Evolutionary conservation across 2,888 invertebrate species (phyloP), one percentile per base, ranked within the genome.

Genomic region (Nyleta sp.): DNA sequence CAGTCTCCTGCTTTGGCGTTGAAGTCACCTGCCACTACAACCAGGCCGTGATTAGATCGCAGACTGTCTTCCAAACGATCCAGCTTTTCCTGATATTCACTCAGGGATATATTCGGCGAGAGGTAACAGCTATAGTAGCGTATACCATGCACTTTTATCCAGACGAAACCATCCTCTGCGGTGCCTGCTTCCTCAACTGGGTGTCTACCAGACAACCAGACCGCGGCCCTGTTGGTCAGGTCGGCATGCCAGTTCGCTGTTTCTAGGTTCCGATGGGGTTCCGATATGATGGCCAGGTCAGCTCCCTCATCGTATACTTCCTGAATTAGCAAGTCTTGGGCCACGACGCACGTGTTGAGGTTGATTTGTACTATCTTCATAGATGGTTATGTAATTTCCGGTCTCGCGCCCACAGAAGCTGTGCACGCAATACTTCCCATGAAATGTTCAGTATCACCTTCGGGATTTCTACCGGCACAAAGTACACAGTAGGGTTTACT

Each of bases 291-390:
- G 11, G 57, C 42, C 0, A 80, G 40, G 24, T 80, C 74, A 13
- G 67, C 28, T 1, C 78, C 11, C 11, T 24, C 13, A 28, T 80
- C 77, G 1, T 40, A 48, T 20, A 77, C 73, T 1, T 68, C 46
- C 31, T 81, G 81, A 57, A 33, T 40, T 28, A 62, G 79, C 55
- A 74, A 62, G 46, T 64, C 80, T 15, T 81, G 80, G 15, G 59
- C 79, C 13, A 17, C 52, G 1, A 11, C 35, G 57, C 71, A 17
- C 60, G 78, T 33, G 17, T 52, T 17, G 8, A 18, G 35, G 10
- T 55, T 55, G 0, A 44, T 2, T 15, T 50, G 50, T 13, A 50
- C 2, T n/a, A 50, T 2, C 7, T 15, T 50, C 50, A 50, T 50
- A 4, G 5, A 6, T 28, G 28, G 4, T 28, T 28, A 6, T 28